A percentile compares a stretch with the other conserved stretches of the same genome.
Evolutionary conservation across 2,888 invertebrate genomes (phyloP).

Genomic region (Dendrolimus houi): DNA sequence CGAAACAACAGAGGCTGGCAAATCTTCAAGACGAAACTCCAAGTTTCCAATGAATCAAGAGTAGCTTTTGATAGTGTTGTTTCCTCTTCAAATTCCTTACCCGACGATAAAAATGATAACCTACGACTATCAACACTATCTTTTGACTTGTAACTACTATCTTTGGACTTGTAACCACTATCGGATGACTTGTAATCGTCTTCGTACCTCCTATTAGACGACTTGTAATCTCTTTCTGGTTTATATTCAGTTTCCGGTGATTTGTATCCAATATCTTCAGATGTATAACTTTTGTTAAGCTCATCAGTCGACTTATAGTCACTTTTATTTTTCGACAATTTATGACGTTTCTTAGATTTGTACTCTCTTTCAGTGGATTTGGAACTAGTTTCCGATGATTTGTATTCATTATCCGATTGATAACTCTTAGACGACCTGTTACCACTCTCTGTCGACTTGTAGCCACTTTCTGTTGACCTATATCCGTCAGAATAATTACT

Average conservation of each 20-base stretch:
- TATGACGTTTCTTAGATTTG: constrained; percentile 11
- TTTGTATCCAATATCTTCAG: neutral
- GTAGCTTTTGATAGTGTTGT: constrained; percentile 43
- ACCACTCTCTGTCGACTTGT: constrained; percentile 35
- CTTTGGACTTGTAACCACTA: constrained; percentile 11
- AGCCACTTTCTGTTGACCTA: constrained; percentile 38
- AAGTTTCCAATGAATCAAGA: constrained; percentile 55
- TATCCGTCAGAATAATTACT: constrained; percentile 44
- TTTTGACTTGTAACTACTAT: constrained; percentile 12
- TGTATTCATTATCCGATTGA: constrained; percentile 14
- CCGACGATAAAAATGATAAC: constrained; percentile 35
- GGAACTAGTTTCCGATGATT: constrained; percentile 11
- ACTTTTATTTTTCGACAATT: constrained; percentile 6
- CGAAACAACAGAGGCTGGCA: constrained; percentile 64
- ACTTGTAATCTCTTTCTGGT: constrained; percentile 24
- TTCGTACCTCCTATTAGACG: constrained; percentile 21
- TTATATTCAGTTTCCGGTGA: constrained; percentile 19
- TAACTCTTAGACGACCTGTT: constrained; percentile 21
- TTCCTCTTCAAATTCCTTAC: constrained; percentile 38
- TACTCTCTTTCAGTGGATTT: constrained; percentile 6
- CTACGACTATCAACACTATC: constrained; percentile 9
- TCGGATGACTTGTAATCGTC: constrained; percentile 12
- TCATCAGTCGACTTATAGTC: constrained; percentile 13
- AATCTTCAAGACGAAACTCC: constrained; percentile 65
- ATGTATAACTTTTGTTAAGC: neutral